Evolutionary conservation across 2,797 vertebrate species (phyloP).

Genomic region (Oophaga sylvatica): DNA sequence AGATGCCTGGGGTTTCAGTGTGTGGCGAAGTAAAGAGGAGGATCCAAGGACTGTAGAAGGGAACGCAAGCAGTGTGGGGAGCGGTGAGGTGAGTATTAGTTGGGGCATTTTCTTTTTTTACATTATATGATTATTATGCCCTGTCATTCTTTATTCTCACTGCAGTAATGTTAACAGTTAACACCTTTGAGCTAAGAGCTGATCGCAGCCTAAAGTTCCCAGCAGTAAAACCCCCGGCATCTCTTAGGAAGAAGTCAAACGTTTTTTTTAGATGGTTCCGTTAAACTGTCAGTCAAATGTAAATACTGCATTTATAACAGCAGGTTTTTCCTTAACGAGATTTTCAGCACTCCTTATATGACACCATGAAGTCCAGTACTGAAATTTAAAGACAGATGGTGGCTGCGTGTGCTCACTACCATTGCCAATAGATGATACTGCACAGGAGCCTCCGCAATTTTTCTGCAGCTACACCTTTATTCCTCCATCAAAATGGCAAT

Average conservation of each 20-base stretch:
- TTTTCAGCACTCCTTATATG: not conserved
- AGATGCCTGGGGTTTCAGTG: no score
- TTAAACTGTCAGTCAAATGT: not conserved
- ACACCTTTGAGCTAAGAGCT: not conserved
- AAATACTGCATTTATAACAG: not conserved
- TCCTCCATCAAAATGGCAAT: no score
- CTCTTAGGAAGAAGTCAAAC: not conserved
- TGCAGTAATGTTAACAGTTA: not conserved
- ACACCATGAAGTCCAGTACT: not conserved
- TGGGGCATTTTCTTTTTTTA: no score
- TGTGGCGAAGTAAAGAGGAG: no score
- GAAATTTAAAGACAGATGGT: not conserved
- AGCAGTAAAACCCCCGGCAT: not conserved
- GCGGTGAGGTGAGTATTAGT: no score
- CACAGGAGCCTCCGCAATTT: no score
- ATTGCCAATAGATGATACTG: no score
- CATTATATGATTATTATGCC: no score
- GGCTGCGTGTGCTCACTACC: not conserved
- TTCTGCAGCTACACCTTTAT: no score
- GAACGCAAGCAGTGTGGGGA: no score
- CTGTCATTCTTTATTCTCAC: not conserved
- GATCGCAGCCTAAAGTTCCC: not conserved
- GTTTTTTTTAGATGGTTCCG: not conserved
- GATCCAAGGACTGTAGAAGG: no score
- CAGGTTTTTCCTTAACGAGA: not conserved